A percentile compares a stretch with the other conserved stretches of the same genome.
phyloP scores from a whole-genome alignment of 2,888 invertebrate species.

The Caenorhabditis zanzibari region DNA sequence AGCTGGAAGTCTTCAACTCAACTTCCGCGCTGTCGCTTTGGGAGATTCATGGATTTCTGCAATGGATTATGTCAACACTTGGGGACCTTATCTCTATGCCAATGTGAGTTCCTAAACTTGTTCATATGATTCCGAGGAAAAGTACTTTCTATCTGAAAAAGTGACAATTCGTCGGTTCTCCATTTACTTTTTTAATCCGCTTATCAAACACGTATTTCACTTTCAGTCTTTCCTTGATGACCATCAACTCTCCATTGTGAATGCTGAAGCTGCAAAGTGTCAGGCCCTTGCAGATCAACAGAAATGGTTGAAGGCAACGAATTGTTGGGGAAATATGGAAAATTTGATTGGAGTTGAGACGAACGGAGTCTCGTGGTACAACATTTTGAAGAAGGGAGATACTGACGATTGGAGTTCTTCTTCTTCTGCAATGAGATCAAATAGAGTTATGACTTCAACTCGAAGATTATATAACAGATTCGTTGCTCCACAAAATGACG shows the following conservation, averaged over 20 bases:
- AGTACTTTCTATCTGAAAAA: neutral
- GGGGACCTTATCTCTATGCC: slow-evolving; percentile 90
- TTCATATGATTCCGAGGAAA: slow-evolving; percentile 10
- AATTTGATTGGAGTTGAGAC: slow-evolving; percentile 86
- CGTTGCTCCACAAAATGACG: slow-evolving; percentile 73
- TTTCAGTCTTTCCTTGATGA: slow-evolving; percentile 78
- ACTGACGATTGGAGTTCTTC: slow-evolving; percentile 75
- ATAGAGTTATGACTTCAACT: slow-evolving; percentile 38
- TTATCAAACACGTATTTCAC: slow-evolving; percentile 29
- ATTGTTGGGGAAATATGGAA: slow-evolving; percentile 88
- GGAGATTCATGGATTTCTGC: slow-evolving; percentile 95
- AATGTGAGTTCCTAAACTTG: slow-evolving; percentile 85
- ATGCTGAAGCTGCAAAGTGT: slow-evolving; percentile 70
- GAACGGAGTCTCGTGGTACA: slow-evolving; percentile 89
- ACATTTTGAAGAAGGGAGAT: slow-evolving; percentile 86
- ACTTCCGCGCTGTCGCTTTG: slow-evolving; percentile 90
- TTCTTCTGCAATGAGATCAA: slow-evolving; percentile 35
- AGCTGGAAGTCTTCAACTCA: slow-evolving; percentile 85
- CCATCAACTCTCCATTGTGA: slow-evolving; percentile 69
- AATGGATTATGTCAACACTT: slow-evolving; percentile 90
- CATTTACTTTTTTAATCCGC: slow-evolving; percentile 4
- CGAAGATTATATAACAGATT: slow-evolving; percentile 71
- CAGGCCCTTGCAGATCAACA: slow-evolving; percentile 85
- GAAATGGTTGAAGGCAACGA: slow-evolving; percentile 87
- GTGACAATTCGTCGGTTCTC: slow-evolving; percentile 38